phyloP scores from a whole-genome alignment of 2,797 vertebrate genomes.

The Danionella dracula region DNA sequence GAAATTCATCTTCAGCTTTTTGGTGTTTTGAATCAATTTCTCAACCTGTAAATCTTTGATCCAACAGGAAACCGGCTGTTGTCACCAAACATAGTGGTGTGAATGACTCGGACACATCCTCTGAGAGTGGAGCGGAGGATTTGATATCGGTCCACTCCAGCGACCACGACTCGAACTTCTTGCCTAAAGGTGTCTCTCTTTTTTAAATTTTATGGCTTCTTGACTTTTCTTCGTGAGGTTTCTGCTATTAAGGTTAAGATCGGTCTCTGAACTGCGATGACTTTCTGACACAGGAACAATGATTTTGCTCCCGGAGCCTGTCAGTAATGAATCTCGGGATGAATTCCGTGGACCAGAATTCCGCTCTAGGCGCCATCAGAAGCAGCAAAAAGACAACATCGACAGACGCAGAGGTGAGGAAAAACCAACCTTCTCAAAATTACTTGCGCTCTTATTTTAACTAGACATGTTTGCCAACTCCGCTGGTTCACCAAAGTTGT shows the following conservation, averaged over 20 bases:
- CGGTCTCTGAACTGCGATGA: background rate
- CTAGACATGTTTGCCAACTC: no score
- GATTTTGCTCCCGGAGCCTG: constrained; percentile 90
- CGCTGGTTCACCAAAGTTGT: background rate
- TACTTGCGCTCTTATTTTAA: no score
- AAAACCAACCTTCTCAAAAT: no score
- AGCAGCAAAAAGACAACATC: constrained; percentile 78
- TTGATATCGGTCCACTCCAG: constrained; percentile 73
- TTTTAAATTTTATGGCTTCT: background rate
- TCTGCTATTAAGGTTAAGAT: background rate
- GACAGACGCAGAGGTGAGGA: constrained; percentile 86
- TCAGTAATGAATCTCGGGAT: constrained; percentile 89
- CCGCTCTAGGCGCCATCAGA: constrained; percentile 76
- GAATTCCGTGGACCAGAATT: constrained; percentile 99
- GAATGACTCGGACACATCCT: constrained; percentile 83
- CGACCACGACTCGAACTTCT: constrained; percentile 80
- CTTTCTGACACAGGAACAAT: constrained; percentile 80
- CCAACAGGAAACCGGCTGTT: constrained; percentile 84
- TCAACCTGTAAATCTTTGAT: background rate
- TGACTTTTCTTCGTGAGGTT: background rate
- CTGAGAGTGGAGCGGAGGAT: constrained; percentile 75
- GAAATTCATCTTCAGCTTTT: background rate
- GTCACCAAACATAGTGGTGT: constrained; percentile 89
- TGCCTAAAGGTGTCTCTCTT: constrained; percentile 84
- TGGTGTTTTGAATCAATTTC: background rate